Conservation (phyloP, 2,888 invertebrate species). For the Cephalotes varians region DNA sequence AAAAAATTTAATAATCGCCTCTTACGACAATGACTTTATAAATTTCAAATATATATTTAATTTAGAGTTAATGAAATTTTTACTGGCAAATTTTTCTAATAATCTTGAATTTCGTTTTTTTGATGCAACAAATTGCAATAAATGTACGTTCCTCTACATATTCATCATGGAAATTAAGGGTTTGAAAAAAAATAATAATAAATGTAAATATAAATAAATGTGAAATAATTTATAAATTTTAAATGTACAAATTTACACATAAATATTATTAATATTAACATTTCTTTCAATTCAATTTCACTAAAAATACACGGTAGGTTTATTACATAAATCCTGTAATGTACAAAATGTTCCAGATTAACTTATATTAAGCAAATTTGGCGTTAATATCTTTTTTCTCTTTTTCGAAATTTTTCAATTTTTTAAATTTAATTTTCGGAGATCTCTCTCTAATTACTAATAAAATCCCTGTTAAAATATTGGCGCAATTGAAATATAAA, state of each 20-base stretch:
- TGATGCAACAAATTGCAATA: background rate
- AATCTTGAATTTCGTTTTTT: background rate
- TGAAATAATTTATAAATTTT: background rate
- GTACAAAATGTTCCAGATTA: background rate
- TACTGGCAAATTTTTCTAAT: background rate
- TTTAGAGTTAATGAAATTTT: background rate
- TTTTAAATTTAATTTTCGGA: background rate
- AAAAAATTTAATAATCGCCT: background rate
- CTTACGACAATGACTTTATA: background rate
- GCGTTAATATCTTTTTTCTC: background rate
- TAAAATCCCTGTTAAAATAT: slow-evolving; percentile 4
- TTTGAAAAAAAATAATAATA: background rate
- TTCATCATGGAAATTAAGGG: background rate
- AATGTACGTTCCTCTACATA: background rate
- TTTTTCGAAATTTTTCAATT: background rate
- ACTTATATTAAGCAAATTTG: background rate
- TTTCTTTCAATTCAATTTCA: background rate
- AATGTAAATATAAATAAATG: background rate
- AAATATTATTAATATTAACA: background rate
- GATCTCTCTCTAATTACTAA: background rate
- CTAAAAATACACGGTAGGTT: background rate
- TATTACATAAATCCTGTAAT: background rate
- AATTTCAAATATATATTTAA: background rate
- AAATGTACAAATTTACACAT: background rate
- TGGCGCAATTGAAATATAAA: background rate